Evolutionary conservation across 2,113 vertebrate species (phyloP).

Genomic region (Coptodon bakossiorum): DNA sequence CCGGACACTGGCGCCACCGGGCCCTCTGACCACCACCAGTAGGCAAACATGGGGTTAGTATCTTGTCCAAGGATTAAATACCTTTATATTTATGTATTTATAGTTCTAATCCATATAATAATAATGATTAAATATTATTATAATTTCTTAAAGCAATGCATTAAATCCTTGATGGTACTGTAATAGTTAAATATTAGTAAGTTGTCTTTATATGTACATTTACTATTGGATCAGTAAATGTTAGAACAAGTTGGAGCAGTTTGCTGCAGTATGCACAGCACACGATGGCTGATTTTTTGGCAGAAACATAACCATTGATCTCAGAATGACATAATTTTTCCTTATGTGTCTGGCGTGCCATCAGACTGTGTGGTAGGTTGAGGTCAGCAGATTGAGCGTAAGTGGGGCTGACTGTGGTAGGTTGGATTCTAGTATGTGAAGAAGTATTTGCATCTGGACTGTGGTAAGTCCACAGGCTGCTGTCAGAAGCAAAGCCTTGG

Average conservation of each 20-base stretch:
- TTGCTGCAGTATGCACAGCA: neutral
- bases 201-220: neutral
- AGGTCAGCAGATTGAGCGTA: neutral
- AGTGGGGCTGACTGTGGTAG: constrained; percentile 31
- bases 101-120: neutral
- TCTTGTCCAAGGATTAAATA: neutral
- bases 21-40: too few species aligned
- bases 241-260: neutral
- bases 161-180: neutral
- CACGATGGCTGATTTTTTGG: neutral
- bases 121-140: neutral
- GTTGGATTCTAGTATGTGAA: neutral
- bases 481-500: neutral
- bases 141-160: neutral
- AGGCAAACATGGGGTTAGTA: too few species aligned
- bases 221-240: neutral
- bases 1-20: too few species aligned
- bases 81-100: neutral
- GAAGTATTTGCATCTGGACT: neutral
- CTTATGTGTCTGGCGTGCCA: neutral
- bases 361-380: constrained; percentile 10
- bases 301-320: neutral
- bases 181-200: neutral
- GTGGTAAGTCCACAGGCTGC: neutral
- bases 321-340: neutral